phyloP scores from a whole-genome alignment of 2,797 vertebrate species.

The Gila robusta region DNA sequence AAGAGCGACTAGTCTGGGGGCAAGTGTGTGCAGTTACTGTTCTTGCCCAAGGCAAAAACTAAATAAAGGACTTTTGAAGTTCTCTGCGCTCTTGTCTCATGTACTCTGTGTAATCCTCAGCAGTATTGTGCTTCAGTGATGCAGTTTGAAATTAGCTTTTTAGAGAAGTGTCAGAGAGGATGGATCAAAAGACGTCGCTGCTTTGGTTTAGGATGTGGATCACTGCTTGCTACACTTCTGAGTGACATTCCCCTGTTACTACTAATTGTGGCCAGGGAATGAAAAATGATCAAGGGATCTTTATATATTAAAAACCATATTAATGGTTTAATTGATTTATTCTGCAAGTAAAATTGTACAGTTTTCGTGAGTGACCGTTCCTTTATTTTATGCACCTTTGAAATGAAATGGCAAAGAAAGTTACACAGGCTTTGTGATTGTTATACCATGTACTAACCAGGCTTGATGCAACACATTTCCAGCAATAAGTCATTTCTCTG shows the following conservation, averaged over 20 bases:
- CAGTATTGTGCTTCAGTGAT: slow-evolving; percentile 2
- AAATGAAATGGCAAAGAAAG: neutral
- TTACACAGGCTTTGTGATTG: neutral
- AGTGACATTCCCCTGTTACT: neutral
- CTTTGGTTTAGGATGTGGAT: slow-evolving; percentile 9
- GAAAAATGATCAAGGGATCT: neutral
- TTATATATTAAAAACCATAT: neutral
- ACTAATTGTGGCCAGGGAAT: neutral
- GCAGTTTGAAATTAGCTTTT: slow-evolving; percentile 7
- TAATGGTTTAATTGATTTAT: neutral
- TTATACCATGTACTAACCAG: neutral
- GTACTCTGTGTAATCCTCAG: slow-evolving; percentile 32
- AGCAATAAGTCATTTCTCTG: neutral
- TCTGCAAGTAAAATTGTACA: neutral
- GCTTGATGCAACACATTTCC: slow-evolving; percentile 5
- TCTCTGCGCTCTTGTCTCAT: slow-evolving; percentile 12
- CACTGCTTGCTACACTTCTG: neutral
- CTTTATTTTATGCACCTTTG: neutral
- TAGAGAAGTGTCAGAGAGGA: neutral
- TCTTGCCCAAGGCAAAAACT: slow-evolving; percentile 26
- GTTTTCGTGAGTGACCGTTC: neutral
- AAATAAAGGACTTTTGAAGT: slow-evolving; percentile 36
- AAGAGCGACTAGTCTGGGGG: slow-evolving; percentile 1
- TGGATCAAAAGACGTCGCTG: slow-evolving; percentile 20
- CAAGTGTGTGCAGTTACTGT: slow-evolving; percentile 8